These are phyloP conservation scores for Odontocolon sp. DNA, from an alignment of 2,888 invertebrate species.

Conservation along the genomic window DNA sequence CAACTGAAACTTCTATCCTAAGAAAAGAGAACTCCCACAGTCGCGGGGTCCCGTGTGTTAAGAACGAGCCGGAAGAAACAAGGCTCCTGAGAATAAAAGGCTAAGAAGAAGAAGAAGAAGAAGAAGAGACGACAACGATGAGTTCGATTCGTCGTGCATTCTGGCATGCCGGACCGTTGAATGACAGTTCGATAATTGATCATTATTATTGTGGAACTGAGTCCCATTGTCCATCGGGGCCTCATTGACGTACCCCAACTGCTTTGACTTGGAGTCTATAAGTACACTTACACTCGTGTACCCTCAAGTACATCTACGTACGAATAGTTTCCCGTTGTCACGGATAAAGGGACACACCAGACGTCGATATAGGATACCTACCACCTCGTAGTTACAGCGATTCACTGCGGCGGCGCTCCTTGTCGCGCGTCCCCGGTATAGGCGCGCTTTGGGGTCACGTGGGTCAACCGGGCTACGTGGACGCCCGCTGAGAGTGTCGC, in stretches of 20 bases:
- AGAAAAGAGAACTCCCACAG: conserved; percentile 20
- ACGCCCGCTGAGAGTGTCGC: conserved; percentile 78
- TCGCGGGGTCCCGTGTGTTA: neutral
- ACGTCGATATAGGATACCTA: no score
- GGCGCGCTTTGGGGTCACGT: conserved; percentile 66
- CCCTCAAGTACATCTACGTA: conserved; percentile 57
- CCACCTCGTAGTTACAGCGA: no score
- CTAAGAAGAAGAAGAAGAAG: conserved; percentile 47
- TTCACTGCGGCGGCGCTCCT: conserved; percentile 62
- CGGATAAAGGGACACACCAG: conserved; percentile 74
- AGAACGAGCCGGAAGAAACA: conserved; percentile 35
- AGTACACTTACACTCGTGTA: no score
- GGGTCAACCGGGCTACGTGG: conserved; percentile 72
- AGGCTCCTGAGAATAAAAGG: conserved; percentile 7
- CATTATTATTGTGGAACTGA: conserved; percentile 72
- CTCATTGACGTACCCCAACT: no score
- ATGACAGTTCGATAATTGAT: conserved; percentile 80
- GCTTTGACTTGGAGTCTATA: no score
- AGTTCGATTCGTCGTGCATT: conserved; percentile 77
- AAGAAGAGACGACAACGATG: conserved; percentile 45
- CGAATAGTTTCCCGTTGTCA: conserved; percentile 62
- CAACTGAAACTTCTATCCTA: conserved; percentile 2
- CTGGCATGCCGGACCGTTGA: conserved; percentile 70
- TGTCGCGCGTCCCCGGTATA: conserved; percentile 63
- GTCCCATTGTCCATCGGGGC: conserved; percentile 73